Percentiles rank a stretch among this genome's conserved stretches.
Evolutionary conservation across 2,797 vertebrate species (phyloP).

Genomic region (Pterois miles): DNA sequence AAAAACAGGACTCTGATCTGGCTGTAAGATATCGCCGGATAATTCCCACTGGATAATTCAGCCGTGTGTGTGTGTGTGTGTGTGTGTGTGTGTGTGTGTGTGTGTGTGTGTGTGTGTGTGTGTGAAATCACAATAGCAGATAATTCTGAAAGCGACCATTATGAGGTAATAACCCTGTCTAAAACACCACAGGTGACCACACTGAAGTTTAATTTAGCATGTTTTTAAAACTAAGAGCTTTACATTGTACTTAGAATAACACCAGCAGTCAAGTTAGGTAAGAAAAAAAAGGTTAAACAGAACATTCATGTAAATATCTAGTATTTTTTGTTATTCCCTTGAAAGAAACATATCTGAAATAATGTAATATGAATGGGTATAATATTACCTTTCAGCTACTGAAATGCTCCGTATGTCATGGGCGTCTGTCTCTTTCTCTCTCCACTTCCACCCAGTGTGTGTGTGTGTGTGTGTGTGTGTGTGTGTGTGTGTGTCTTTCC

Average conservation of each 20-base stretch:
- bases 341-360: neutral
- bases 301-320: neutral
- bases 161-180: neutral
- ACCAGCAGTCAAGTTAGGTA: neutral
- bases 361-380: neutral
- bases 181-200: neutral
- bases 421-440: neutral
- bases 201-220: neutral
- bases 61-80: neutral
- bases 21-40: neutral
- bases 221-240: neutral
- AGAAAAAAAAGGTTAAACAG: neutral
- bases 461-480: neutral
- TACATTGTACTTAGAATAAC: neutral
- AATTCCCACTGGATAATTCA: neutral
- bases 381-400: conserved; percentile 33
- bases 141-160: neutral
- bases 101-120: neutral
- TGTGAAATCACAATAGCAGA: neutral
- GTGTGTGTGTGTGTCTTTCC: neutral
- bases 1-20: neutral
- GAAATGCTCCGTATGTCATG: neutral
- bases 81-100: no score
- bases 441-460: neutral
- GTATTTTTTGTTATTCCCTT: neutral